A percentile compares a stretch with the other conserved stretches of the same genome.
These are phyloP conservation scores for Cettia cetti DNA, from an alignment of 2,113 vertebrate species.

Conservation along the genomic window DNA sequence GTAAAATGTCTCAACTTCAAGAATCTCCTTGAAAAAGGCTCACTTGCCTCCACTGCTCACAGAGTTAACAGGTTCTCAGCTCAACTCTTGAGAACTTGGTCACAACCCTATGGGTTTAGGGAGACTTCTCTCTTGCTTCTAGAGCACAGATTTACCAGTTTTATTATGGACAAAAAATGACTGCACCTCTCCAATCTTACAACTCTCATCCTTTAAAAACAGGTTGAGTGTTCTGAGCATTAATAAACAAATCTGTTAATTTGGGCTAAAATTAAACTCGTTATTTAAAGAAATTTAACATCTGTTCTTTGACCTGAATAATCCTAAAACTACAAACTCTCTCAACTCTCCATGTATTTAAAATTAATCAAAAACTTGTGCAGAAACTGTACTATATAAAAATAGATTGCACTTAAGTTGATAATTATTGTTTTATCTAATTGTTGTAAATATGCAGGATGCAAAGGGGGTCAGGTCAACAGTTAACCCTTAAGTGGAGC, in stretches of 20 bases:
- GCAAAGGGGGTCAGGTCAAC: not conserved
- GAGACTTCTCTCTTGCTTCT: not conserved
- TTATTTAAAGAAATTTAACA: conserved; percentile 26
- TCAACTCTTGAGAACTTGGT: not conserved
- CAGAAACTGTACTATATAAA: not conserved
- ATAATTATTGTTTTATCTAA: conserved; percentile 25
- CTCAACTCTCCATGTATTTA: not conserved
- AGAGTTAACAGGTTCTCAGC: not conserved
- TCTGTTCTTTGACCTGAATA: conserved; percentile 40
- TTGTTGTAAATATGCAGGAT: not conserved
- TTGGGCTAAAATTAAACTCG: conserved; percentile 30
- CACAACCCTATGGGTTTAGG: not conserved
- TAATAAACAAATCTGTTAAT: conserved; percentile 28
- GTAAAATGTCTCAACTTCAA: not conserved
- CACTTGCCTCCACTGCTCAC: not conserved
- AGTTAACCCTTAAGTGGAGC: not conserved
- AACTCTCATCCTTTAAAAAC: not conserved
- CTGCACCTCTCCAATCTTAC: not conserved
- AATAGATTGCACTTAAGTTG: not conserved
- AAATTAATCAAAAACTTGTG: conserved; percentile 22
- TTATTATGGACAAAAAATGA: not conserved
- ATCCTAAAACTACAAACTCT: conserved; percentile 16
- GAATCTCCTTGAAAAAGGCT: not conserved
- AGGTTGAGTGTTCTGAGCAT: not conserved
- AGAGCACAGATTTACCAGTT: not conserved